phyloP scores from a whole-genome alignment of 2,113 vertebrate genomes.

The Gulo gulo region DNA sequence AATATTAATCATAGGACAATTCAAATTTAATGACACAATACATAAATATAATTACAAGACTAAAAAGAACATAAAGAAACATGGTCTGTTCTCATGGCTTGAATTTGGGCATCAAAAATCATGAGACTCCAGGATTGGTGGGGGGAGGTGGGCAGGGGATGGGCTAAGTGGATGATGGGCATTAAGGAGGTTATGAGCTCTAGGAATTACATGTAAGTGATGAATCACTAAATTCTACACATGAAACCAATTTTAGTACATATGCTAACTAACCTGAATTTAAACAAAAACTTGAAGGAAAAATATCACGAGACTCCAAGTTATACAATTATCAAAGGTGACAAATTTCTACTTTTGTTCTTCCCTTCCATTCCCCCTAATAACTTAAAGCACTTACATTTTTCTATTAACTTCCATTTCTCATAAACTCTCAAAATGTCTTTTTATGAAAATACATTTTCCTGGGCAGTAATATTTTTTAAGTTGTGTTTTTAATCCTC shows the following conservation, averaged over 20 bases:
- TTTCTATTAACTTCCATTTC: constrained; percentile 2
- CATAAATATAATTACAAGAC: constrained; percentile 25
- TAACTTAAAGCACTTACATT: neutral
- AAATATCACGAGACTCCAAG: constrained; percentile 23
- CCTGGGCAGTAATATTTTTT: neutral
- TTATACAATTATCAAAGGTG: neutral
- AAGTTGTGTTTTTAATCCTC: neutral
- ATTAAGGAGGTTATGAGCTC: neutral
- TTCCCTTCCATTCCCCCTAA: neutral
- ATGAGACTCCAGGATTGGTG: neutral
- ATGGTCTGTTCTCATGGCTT: neutral
- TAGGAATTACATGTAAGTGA: neutral
- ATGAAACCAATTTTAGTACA: neutral
- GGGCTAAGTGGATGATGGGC: neutral
- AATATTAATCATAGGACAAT: neutral
- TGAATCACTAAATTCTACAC: neutral
- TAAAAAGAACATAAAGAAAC: neutral
- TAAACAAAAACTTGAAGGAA: neutral
- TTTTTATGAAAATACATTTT: neutral
- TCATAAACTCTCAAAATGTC: constrained; percentile 37
- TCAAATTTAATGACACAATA: neutral
- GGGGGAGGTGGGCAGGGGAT: neutral
- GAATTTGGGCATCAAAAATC: neutral
- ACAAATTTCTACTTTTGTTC: neutral
- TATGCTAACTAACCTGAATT: neutral